Evolutionary conservation across 2,888 invertebrate genomes (phyloP), one percentile per base, ranked within the genome.

Genomic region (Diarsia mendica): DNA sequence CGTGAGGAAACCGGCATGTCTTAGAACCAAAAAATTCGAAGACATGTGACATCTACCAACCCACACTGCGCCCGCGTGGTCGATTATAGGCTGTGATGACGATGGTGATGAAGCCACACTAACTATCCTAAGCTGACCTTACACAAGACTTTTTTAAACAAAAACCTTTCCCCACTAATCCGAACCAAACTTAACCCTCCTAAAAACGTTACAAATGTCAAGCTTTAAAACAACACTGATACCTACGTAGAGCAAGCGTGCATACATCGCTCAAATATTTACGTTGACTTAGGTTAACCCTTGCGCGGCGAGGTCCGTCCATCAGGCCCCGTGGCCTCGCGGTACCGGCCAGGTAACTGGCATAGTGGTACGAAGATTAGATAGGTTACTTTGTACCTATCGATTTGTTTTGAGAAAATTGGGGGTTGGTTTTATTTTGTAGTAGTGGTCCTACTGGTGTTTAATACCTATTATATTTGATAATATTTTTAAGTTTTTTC

Each of bases 251-350:
- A 84, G 84, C 80, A 80, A 86, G 85, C 85, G 87, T 86, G 89
- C 87, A 89, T 86, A 80, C 81, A 68, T 72, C 77, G 89, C 89
- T 96, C 94, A 95, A 96, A 96, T 96, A 96, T 96, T 96, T 95
- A 96, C 93, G 93, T 93, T 93, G 94, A 93, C 94, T 93, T 93
- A 94, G 95, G 95, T 94, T 95, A 96, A 95, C 95, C 95, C 94
- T 94, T 93, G 91, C 91, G 89, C 90, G 89, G 91, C 90, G 89
- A 89, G 86, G 93, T 93, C 94, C 92, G 95, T 95, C 96, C 94
- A 94, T 95, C 95, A 96, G 94, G 91, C 91, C 92, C 88, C 86
- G 72, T 76, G 87, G 90, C 89, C 95, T 93, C 95, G 66, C 83
- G 96, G 94, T 96, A 95, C 92, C 92, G 92, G 91, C 92, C 94